Conservation (phyloP, 2,888 invertebrate species). For the Trichogramma evanescens region DNA sequence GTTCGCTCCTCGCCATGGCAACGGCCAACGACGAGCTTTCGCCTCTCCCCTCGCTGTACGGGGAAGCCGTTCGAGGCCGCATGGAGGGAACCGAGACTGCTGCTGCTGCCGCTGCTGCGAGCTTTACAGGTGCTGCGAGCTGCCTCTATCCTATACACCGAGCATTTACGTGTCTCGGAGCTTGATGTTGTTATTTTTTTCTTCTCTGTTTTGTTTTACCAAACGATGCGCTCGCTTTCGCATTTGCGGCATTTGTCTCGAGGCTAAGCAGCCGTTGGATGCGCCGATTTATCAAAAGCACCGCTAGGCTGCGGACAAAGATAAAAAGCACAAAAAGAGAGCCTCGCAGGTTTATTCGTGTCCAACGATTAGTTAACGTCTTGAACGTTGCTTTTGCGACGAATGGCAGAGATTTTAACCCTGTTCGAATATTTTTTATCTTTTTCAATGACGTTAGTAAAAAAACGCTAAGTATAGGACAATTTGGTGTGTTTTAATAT, state of each 20-base stretch:
- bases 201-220: constrained; percentile 5
- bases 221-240: not conserved
- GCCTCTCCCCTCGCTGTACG: constrained; percentile 5
- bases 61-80: constrained; percentile 19
- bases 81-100: not conserved
- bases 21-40: constrained; percentile 3
- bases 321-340: no score
- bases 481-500: no score
- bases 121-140: not conserved
- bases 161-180: not conserved
- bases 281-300: not conserved
- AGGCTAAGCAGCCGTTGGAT: constrained; percentile 11
- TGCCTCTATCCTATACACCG: not conserved
- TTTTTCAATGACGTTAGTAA: no score
- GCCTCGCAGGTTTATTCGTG: no score
- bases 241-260: constrained; percentile 10
- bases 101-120: no score
- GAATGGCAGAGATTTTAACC: no score
- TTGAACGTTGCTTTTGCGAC: no score
- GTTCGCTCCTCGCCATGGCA: constrained; percentile 10
- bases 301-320: no score
- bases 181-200: not conserved
- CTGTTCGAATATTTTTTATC: no score
- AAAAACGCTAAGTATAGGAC: no score
- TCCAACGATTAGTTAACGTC: no score